Evolutionary conservation across 1,140 invertebrate species (phyloP), one percentile per base, ranked within the genome.

Genomic region (Portunus trituberculatus): DNA sequence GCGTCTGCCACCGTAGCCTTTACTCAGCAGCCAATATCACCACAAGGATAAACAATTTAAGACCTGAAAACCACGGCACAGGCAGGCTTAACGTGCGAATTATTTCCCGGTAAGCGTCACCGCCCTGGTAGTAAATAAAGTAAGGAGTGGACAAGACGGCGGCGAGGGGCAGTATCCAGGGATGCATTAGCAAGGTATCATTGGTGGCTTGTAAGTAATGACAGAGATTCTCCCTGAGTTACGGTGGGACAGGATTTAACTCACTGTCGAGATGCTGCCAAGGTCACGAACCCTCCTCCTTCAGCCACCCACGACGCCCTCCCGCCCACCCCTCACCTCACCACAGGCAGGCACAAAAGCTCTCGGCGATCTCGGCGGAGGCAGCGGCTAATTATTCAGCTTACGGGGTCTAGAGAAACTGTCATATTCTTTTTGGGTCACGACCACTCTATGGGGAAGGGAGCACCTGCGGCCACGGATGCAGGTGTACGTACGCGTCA

Each of bases 181-280:
- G 76, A 32, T 1, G 67, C 32, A 84, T 92, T 92, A 92, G 67
- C 76, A 28, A 32, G 52, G 67, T 92, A 84, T 92, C 91, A 92
- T 92, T 92, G 91, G 31, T 92, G 92, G 76, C 92, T 93, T 93
- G 92, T 93, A 93, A 93, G 45, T 93, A 93, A 93, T 87, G 82
- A 93, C 91, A 92, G 91, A 92, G 92, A 93, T 86, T 84, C 82
- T 1, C 4, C 16, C 39, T 93, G 92, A 93, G 92, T 93, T 93
- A 93, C 92, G 92, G 92, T 84, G n/a, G 67, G 31, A 45, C 59
- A 82, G 8, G n/a, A 48, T 48, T 39, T 93, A 93, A 82, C 28
- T 88, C 86, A 89, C 82, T 76, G 67, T 76, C 67, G n/a, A 7
- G 67, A n/a, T 76, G 67, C 67, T 76, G 20, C 67, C 67, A 76